Percentiles rank a stretch among this genome's conserved stretches.
phyloP scores from a whole-genome alignment of 2,888 invertebrate genomes.

The Yponomeuta sedellus region DNA sequence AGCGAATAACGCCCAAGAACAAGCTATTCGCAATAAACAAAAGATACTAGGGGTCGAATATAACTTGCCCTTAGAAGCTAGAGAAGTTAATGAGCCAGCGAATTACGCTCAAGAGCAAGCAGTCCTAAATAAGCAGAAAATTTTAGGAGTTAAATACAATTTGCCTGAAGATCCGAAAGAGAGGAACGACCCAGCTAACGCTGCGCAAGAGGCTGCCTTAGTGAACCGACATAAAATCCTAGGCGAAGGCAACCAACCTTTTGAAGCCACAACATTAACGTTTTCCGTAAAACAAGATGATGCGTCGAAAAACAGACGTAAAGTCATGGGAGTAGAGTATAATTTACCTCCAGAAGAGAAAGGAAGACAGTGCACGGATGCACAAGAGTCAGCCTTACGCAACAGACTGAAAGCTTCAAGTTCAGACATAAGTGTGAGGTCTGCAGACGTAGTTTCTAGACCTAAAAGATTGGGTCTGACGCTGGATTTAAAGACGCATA shows the following conservation, averaged over 20 bases:
- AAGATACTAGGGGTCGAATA: conserved; percentile 48
- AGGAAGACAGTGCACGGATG: conserved; percentile 18
- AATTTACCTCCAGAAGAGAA: conserved; percentile 2
- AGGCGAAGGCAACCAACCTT: conserved; percentile 72
- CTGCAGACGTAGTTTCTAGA: conserved; percentile 21
- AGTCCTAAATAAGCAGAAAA: conserved; percentile 24
- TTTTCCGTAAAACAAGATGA: conserved; percentile 39
- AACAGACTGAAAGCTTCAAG: conserved; percentile 27
- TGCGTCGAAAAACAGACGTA: conserved; percentile 76
- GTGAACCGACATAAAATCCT: conserved; percentile 26
- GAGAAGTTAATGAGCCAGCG: conserved; percentile 2
- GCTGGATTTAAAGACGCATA: conserved; percentile 59
- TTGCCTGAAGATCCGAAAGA: background rate
- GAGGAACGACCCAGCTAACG: conserved; percentile 31
- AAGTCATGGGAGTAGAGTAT: conserved; percentile 14
- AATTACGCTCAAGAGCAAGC: conserved; percentile 66
- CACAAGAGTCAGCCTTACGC: conserved; percentile 24
- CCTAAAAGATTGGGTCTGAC: conserved; percentile 50
- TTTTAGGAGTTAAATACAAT: conserved; percentile 49
- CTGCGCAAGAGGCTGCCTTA: conserved; percentile 58
- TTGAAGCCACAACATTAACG: conserved; percentile 34
- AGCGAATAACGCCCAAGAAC: conserved; percentile 26
- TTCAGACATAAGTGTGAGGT: conserved; percentile 20
- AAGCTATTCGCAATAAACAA: conserved; percentile 25
- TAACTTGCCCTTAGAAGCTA: conserved; percentile 9